phyloP scores from a whole-genome alignment of 2,888 invertebrate species.

The Mythimna loreyi region DNA sequence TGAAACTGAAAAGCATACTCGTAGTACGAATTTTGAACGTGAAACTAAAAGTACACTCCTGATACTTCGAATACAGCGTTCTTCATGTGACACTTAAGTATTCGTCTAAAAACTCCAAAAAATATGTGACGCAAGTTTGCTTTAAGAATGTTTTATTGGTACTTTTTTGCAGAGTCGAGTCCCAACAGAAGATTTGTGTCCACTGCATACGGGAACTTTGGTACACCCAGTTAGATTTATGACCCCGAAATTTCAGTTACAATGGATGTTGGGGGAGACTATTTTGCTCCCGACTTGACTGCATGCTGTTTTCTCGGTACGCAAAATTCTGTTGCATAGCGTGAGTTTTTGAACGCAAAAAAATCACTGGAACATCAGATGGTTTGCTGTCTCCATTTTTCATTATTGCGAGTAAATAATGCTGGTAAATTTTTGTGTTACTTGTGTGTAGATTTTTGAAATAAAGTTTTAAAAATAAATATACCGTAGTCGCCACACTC shows the following conservation, averaged over 20 bases:
- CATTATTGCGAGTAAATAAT: neutral
- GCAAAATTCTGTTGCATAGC: slow-evolving; percentile 36
- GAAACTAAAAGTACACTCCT: neutral
- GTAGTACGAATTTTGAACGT: too few species aligned
- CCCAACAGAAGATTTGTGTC: slow-evolving; percentile 63
- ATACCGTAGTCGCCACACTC: too few species aligned
- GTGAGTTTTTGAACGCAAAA: slow-evolving; percentile 23
- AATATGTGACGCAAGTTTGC: slow-evolving; percentile 33
- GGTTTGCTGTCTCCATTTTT: neutral
- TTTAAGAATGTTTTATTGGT: slow-evolving; percentile 55
- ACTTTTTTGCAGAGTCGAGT: slow-evolving; percentile 55
- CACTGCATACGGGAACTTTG: slow-evolving; percentile 65
- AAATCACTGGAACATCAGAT: slow-evolving; percentile 17
- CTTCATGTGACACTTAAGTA: neutral
- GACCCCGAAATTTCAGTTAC: slow-evolving; percentile 66
- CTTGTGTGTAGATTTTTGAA: too few species aligned
- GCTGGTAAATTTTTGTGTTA: too few species aligned
- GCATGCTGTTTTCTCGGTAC: slow-evolving; percentile 52
- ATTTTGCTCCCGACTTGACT: slow-evolving; percentile 57
- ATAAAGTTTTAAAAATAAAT: too few species aligned
- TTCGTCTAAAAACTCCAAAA: slow-evolving; percentile 25
- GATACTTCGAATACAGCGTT: neutral
- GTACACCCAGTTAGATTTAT: slow-evolving; percentile 63
- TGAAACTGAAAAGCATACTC: too few species aligned
- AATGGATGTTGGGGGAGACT: slow-evolving; percentile 60